phyloP scores from a whole-genome alignment of 1,140 invertebrate species.

The Zaprionus tsacasi region DNA sequence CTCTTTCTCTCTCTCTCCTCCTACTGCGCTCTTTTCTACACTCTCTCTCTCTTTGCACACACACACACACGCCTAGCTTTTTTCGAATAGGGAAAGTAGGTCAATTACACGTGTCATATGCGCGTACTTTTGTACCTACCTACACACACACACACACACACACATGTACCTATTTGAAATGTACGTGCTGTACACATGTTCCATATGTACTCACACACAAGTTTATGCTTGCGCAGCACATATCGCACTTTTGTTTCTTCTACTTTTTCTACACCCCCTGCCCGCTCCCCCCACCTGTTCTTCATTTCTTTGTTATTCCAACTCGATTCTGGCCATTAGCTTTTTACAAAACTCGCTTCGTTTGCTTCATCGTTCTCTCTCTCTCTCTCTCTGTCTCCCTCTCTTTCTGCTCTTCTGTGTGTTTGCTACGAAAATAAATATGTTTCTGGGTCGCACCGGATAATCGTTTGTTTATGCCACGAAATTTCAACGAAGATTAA shows the following conservation, averaged over 20 bases:
- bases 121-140: conserved; percentile 16
- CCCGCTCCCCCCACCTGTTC: neutral
- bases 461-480: conserved; percentile 47
- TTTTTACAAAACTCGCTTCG: conserved; percentile 10
- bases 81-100: conserved; percentile 78
- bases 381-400: too few relatives aligned
- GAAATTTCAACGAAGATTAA: conserved; percentile 22
- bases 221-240: conserved; percentile 34
- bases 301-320: neutral
- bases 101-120: conserved; percentile 78
- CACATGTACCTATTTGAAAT: conserved; percentile 11
- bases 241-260: conserved; percentile 5
- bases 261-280: neutral
- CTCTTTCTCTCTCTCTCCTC: neutral
- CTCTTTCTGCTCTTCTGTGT: neutral
- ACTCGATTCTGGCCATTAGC: conserved; percentile 1
- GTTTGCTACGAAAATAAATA: conserved; percentile 29
- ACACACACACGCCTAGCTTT: conserved; percentile 21
- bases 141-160: conserved; percentile 36
- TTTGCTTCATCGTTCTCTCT: conserved; percentile 6
- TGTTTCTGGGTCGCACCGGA: conserved; percentile 46
- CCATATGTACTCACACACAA: neutral
- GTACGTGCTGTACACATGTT: conserved; percentile 14
- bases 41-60: conserved; percentile 6
- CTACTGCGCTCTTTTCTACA: neutral